Evolutionary conservation across 2,888 invertebrate genomes (phyloP).

Genomic region (Patella caerulea): DNA sequence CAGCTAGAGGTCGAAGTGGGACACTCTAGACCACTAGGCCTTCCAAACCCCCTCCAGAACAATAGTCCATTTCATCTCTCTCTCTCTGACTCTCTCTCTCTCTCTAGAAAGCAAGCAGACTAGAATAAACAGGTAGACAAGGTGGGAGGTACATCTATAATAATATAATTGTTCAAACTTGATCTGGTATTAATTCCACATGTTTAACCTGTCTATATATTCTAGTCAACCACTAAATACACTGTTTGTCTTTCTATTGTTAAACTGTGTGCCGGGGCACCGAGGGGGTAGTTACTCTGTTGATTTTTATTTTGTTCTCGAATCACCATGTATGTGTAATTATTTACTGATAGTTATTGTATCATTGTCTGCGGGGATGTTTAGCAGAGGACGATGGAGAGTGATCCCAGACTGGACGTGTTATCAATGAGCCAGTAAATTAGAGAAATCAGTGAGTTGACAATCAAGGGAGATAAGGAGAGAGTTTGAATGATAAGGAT

Average conservation of each 20-base stretch:
- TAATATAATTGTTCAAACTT: too few species aligned
- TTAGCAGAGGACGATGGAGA: too few species aligned
- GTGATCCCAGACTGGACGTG: background rate
- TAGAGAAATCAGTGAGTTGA: background rate
- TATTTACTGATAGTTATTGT: background rate
- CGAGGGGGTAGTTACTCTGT: background rate
- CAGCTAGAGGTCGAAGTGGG: too few species aligned
- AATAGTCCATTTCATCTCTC: too few species aligned
- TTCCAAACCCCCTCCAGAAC: too few species aligned
- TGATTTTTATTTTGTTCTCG: background rate
- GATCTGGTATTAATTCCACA: too few species aligned
- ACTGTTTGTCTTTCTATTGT: constrained; percentile 1
- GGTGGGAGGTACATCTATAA: too few species aligned
- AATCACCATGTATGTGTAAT: background rate
- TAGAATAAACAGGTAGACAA: too few species aligned
- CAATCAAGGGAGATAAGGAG: constrained; percentile 2
- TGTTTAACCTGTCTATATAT: too few species aligned
- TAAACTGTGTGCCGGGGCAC: background rate
- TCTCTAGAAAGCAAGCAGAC: too few species aligned
- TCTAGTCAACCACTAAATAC: background rate
- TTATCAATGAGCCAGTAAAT: constrained; percentile 9
- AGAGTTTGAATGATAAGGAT: background rate
- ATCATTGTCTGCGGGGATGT: background rate
- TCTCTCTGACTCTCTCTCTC: too few species aligned
- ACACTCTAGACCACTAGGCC: too few species aligned